Percentiles rank a stretch among this genome's conserved stretches.
Evolutionary conservation across 2,113 vertebrate species (phyloP).

Genomic region (Bufo gargarizans): DNA sequence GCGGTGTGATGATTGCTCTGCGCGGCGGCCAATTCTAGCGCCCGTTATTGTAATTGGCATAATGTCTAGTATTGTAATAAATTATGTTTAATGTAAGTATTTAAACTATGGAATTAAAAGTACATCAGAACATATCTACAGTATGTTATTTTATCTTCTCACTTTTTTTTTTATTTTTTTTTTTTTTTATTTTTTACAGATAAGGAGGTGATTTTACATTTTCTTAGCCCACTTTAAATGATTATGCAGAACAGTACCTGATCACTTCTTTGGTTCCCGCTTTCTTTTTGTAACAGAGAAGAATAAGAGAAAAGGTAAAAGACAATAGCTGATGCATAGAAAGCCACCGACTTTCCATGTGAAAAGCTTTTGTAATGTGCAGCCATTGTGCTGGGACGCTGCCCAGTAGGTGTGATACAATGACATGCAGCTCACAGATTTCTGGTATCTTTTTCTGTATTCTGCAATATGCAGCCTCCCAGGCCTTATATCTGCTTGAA

Average conservation of each 20-base stretch:
- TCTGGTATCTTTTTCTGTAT: not conserved
- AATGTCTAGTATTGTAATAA: too few relatives aligned
- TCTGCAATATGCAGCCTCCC: not conserved
- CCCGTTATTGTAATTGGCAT: too few relatives aligned
- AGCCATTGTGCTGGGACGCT: not conserved
- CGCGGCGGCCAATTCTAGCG: too few relatives aligned
- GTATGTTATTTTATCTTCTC: too few relatives aligned
- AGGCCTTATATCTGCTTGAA: not conserved
- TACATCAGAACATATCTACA: too few relatives aligned
- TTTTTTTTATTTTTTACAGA: not conserved
- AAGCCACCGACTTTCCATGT: conserved; percentile 10
- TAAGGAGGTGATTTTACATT: not conserved
- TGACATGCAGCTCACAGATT: not conserved
- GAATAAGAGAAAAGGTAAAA: conserved; percentile 12
- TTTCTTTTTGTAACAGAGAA: not conserved
- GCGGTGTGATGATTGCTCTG: too few relatives aligned
- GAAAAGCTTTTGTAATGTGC: not conserved
- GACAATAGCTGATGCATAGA: conserved; percentile 3
- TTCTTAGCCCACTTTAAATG: not conserved
- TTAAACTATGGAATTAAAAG: too few relatives aligned
- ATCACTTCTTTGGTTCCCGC: not conserved
- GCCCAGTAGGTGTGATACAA: not conserved
- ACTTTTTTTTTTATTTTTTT: too few relatives aligned
- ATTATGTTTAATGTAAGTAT: too few relatives aligned
- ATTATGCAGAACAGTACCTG: not conserved